These are phyloP conservation scores for Bhutanitis thaidina DNA, from an alignment of 2,888 invertebrate species.

Conservation along the genomic window DNA sequence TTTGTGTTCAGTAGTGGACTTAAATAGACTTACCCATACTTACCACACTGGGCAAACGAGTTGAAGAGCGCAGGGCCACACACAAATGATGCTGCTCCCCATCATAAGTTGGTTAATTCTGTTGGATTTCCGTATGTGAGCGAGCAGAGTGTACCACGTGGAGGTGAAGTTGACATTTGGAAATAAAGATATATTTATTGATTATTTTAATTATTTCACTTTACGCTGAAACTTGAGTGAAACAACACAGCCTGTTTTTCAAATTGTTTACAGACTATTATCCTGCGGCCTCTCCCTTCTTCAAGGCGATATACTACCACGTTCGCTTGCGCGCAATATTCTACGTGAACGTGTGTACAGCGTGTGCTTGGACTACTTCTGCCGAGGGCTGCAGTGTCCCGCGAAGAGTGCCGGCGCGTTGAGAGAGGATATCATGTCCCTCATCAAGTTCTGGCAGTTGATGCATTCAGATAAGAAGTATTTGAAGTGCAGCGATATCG, in stretches of 20 bases:
- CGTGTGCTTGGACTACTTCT: slow-evolving; percentile 97
- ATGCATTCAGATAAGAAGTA: slow-evolving; percentile 97
- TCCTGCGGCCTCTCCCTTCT: slow-evolving; percentile 95
- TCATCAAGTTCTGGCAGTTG: slow-evolving; percentile 97
- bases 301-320: slow-evolving; percentile 94
- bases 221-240: too few species aligned
- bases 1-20: too few species aligned
- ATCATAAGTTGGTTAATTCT: too few species aligned
- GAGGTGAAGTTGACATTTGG: too few species aligned
- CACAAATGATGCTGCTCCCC: too few species aligned
- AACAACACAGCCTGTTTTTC: not conserved
- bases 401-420: slow-evolving; percentile 88
- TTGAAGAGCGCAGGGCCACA: too few species aligned
- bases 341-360: slow-evolving; percentile 97
- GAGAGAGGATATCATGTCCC: slow-evolving; percentile 91
- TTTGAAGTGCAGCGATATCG: slow-evolving; percentile 89
- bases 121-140: too few species aligned
- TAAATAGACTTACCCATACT: too few species aligned
- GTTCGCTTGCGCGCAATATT: slow-evolving; percentile 93
- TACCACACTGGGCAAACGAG: too few species aligned
- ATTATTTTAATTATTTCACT: too few species aligned
- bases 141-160: too few species aligned
- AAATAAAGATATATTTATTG: too few species aligned
- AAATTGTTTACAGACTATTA: slow-evolving; percentile 80
- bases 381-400: slow-evolving; percentile 93